Evolutionary conservation across 2,888 invertebrate species (phyloP), one percentile per base, ranked within the genome.

Genomic region (Calliphora vomitoria): DNA sequence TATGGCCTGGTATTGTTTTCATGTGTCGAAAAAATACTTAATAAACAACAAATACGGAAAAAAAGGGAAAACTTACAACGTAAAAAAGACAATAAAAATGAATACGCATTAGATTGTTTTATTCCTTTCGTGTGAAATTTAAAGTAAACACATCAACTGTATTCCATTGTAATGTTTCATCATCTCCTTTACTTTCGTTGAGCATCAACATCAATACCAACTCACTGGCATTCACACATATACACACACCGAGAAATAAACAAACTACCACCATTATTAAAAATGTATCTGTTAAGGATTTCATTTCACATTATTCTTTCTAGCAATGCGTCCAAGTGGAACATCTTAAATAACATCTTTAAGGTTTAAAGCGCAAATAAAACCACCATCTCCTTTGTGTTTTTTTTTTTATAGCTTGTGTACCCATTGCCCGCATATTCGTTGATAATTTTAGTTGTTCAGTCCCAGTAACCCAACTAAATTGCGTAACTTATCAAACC

Each of bases 391-490:
- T 44, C 5, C 8, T 3, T 31, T 53, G 10, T 35, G n/a, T n/a
- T n/a, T n/a, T n/a, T 31, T 31, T 58, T 47, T 20, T 20, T 20
- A 10, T 20, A 60, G 50, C 3, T 41, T 64, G 64, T 44, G 11
- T 68, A 44, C 18, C 25, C 71, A 68, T 85, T 72, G 60, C 87
- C 87, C 87, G 87, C 87, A 87, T n/a, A n/a, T 87, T 83, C 55
- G 20, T 75, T 78, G 47, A 75, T 55, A 25, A 64, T 71, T 62
- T 74, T 53, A 66, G 53, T 62, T 68, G 20, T 50, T 53, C 47
- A 83, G 75, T 64, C 81, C 81, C 76, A 83, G 76, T 87, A 87
- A 83, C 87, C 84, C 80, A 87, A 20, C 80, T 72, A 81, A 86
- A 78, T 86, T 72, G 50, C 31, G 20, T 38, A 72, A 78, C 80